Evolutionary conservation across 2,888 invertebrate species (phyloP).

Genomic region (Drosophila mercatorum): DNA sequence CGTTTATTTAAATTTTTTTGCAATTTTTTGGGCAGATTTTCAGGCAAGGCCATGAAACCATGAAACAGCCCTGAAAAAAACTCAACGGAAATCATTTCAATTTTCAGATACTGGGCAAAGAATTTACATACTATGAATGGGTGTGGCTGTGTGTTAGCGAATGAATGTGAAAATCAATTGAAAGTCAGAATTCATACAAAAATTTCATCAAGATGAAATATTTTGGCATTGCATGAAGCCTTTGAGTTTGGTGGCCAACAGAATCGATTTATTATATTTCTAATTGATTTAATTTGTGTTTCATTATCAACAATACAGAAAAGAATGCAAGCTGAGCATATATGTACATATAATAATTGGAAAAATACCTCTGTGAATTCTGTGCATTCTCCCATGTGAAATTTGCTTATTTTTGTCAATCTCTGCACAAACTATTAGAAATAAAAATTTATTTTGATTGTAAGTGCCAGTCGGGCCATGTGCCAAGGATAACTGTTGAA

Average conservation of each 20-base stretch:
- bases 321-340: neutral
- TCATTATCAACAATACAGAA: neutral
- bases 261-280: neutral
- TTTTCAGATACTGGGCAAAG: slow-evolving; percentile 42
- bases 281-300: neutral
- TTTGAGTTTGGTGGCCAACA: neutral
- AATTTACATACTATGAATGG: slow-evolving; percentile 56
- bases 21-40: slow-evolving; percentile 74
- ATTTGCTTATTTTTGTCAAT: slow-evolving; percentile 49
- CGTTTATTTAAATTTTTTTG: slow-evolving; percentile 77
- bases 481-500: slow-evolving; percentile 42
- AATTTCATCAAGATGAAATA: slow-evolving; percentile 60
- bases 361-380: neutral
- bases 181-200: slow-evolving; percentile 47
- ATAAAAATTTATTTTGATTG: slow-evolving; percentile 75
- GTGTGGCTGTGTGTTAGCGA: neutral
- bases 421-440: slow-evolving; percentile 35
- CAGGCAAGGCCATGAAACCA: slow-evolving; percentile 64
- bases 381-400: neutral
- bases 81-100: slow-evolving; percentile 75
- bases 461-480: slow-evolving; percentile 40
- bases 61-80: slow-evolving; percentile 49
- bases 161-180: slow-evolving; percentile 53
- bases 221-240: slow-evolving; percentile 15
- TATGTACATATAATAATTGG: neutral